These are phyloP conservation scores for Pteropus rufus DNA, from an alignment of 2,797 vertebrate genomes.

Conservation along the genomic window DNA sequence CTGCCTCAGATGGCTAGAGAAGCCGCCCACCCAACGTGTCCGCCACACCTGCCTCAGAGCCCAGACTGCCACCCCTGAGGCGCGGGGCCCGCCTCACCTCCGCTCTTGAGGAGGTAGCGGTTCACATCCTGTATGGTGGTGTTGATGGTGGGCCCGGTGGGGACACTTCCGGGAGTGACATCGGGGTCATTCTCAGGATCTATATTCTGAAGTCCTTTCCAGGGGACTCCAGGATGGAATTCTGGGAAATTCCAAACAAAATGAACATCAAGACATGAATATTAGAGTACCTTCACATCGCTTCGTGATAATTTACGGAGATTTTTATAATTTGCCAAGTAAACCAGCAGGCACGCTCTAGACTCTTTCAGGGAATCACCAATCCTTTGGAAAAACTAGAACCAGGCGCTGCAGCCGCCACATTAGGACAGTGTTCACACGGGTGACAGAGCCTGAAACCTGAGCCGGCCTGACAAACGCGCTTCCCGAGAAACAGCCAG, in stretches of 20 bases:
- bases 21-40: rapidly evolving
- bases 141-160: conserved; percentile 96
- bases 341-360: neutral
- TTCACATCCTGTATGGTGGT: conserved; percentile 99
- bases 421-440: rapidly evolving
- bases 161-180: conserved; percentile 98
- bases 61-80: rapidly evolving
- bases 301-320: neutral
- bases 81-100: conserved; percentile 85
- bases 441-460: rapidly evolving
- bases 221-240: conserved; percentile 98
- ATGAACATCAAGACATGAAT: neutral
- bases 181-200: conserved; percentile 99
- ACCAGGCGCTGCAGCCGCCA: rapidly evolving
- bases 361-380: neutral
- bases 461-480: rapidly evolving
- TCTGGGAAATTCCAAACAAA: conserved; percentile 81
- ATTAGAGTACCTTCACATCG: neutral
- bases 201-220: conserved; percentile 99
- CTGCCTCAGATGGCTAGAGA: too few species aligned
- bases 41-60: rapidly evolving
- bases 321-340: neutral
- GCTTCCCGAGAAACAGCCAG: neutral
- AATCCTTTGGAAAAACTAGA: neutral
- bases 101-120: conserved; percentile 96